These are phyloP conservation scores for Aptenodytes patagonicus DNA, from an alignment of 2,113 vertebrate species.

Conservation along the genomic window DNA sequence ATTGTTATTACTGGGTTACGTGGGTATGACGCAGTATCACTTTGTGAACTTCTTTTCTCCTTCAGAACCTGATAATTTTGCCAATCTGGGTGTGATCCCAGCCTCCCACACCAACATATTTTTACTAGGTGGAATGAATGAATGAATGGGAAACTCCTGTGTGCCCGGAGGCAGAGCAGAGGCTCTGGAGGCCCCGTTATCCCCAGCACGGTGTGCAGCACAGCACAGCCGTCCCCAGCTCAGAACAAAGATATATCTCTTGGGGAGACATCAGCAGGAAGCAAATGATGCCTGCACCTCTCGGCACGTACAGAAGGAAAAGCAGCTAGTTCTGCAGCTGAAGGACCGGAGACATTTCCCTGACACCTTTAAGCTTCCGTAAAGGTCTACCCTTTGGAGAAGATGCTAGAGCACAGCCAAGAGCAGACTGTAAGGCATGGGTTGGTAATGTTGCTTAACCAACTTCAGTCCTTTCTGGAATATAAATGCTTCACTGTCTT, in stretches of 20 bases:
- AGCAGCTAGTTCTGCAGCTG: not conserved
- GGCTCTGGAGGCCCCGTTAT: fast-evolving
- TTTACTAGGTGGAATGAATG: not conserved
- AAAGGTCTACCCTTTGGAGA: not conserved
- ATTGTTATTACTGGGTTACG: fast-evolving
- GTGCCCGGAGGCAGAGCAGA: not conserved
- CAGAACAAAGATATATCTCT: not conserved
- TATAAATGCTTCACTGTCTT: not conserved
- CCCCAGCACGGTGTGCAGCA: fast-evolving
- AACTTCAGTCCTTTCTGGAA: not conserved
- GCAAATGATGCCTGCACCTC: not conserved
- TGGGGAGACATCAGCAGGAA: fast-evolving
- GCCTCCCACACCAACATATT: not conserved
- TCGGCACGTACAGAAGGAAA: not conserved
- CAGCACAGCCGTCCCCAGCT: not conserved
- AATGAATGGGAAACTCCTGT: not conserved
- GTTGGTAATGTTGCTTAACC: not conserved
- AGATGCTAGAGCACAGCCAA: not conserved
- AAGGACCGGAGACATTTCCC: not conserved
- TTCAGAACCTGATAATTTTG: not conserved
- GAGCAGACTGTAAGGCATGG: not conserved
- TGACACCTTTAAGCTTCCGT: not conserved
- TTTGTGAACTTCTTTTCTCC: not conserved
- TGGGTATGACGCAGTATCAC: fast-evolving
- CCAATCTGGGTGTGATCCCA: not conserved